Evolutionary conservation across 1,140 invertebrate species (phyloP), one percentile per base, ranked within the genome.

Genomic region (Diorhabda sublineata): DNA sequence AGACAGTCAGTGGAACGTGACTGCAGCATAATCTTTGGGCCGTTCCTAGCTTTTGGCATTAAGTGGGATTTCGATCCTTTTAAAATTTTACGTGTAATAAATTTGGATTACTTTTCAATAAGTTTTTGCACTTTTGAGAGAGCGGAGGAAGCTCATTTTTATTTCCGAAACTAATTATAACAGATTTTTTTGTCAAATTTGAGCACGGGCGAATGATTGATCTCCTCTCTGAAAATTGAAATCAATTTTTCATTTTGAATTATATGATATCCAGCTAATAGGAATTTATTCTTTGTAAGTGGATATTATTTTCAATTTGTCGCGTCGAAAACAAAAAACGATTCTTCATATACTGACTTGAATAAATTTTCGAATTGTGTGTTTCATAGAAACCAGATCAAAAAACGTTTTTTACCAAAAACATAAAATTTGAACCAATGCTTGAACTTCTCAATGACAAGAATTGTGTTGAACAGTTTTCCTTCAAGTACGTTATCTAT

Each of bases 31-130:
- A 67, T 67, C 65, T 67, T 52, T 61, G 42, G 58, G 65, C 65
- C 52, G 57, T 67, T 67, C 58, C 65, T 67, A 67, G 65, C 65
- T 67, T 67, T 61, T 42, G 57, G 65, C 57, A 67, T 67, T 58
- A 61, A 67, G 58, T 61, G 42, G 65, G 65, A 67, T 67, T 42
- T 42, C 7, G 58, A 67, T 67, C 68, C 68, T 66, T 69, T 69
- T 69, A 65, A 69, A 69, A 69, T 69, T 65, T 66, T 69, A 69
- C 68, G 68, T 66, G 68, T 64, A 64, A 69, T 69, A 69, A 69
- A 69, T 69, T 69, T 42, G 68, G 64, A 69, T 69, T 69, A 69
- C 44, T 65, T 69, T 69, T 65, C 68, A 69, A 69, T 69, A 66
- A 69, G 57, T 69, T 66, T 52, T 52, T n/a, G 47, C 47, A 52